Base-by-base conservation (phyloP, 2,797 vertebrate species). In the Schizopygopsis malacanthus region DNA sequence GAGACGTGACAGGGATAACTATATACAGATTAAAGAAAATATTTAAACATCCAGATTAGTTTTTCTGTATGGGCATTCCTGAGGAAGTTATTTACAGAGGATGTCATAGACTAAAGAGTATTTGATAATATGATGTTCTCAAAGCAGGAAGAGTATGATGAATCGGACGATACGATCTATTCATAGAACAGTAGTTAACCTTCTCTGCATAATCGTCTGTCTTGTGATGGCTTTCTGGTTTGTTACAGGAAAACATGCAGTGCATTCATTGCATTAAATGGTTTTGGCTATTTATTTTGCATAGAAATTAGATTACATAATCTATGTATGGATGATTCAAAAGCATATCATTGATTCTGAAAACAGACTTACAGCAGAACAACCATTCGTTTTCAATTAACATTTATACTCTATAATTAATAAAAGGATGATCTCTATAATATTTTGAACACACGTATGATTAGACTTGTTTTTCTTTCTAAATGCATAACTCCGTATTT, bases 41-140 rank as follows among this genome's bases (percentile, higher is more conserved):
- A 85, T 87, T 90, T 90, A 56, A 93, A 82, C 59, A 50, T 79
- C 86, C 63, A 67, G 43, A 75, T n/a, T 69, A 86, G 78, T 77
- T 83, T 83, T 28, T 28, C 83, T 88, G 65, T 80, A 56, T 86
- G 86, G 73, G n/a, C 45, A 50, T 20, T 63, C 82, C 85, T 90
- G 47, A 89, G 81, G 85, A 87, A 87, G 88, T 88, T 92, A 85
- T 89, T 92, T 89, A 89, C 82, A 52, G 75, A 70, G 37, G 20
- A 82, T 65, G 70, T 73, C 45, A 79, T 45, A 20, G 80, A 71
- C 77, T 79, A 25, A 59, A 65, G 41, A 82, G 70, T 71, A 79
- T 61, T 33, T 70, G 71, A 88, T 79, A 80, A 77, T 84, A 59
- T 75, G 65, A 86, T 56, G 39, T 70, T 89, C 65, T 71, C 33